Conservation (phyloP, 1,140 invertebrate genomes). For the Hypothenemus hampei region DNA sequence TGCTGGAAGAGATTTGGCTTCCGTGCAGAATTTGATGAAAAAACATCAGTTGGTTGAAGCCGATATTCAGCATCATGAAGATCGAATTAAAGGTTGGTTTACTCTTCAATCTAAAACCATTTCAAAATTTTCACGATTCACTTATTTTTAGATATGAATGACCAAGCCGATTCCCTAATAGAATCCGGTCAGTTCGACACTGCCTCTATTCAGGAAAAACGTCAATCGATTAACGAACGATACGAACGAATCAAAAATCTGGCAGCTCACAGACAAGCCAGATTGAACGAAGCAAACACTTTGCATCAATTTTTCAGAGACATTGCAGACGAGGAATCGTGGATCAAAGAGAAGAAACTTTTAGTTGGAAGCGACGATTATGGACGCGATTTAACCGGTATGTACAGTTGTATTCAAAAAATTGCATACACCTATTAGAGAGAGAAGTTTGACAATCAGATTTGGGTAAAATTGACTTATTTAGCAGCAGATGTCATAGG, state of each 20-base stretch:
- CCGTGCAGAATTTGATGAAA: constrained; percentile 98
- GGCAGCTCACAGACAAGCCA: constrained; percentile 83
- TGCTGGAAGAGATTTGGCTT: constrained; percentile 95
- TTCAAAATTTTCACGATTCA: neutral
- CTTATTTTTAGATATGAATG: constrained; percentile 71
- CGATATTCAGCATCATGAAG: constrained; percentile 93
- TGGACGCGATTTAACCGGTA: constrained; percentile 88
- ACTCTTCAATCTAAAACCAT: neutral
- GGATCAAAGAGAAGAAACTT: constrained; percentile 99
- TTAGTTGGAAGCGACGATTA: constrained; percentile 97
- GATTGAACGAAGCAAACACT: constrained; percentile 93
- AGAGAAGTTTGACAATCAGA: too few species aligned
- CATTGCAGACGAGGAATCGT: constrained; percentile 99
- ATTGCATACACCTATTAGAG: too few species aligned
- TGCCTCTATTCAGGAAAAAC: constrained; percentile 87
- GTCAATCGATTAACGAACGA: constrained; percentile 88
- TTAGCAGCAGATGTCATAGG: too few species aligned
- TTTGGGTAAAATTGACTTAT: too few species aligned
- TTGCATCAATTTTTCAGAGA: constrained; percentile 99
- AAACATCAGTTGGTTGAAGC: constrained; percentile 98
- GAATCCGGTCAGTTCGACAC: constrained; percentile 93
- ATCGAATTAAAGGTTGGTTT: constrained; percentile 77
- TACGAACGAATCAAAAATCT: constrained; percentile 91
- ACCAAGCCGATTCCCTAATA: constrained; percentile 88
- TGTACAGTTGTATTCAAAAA: too few species aligned